phyloP scores from a whole-genome alignment of 2,113 vertebrate genomes.

The Raphicerus campestris region DNA sequence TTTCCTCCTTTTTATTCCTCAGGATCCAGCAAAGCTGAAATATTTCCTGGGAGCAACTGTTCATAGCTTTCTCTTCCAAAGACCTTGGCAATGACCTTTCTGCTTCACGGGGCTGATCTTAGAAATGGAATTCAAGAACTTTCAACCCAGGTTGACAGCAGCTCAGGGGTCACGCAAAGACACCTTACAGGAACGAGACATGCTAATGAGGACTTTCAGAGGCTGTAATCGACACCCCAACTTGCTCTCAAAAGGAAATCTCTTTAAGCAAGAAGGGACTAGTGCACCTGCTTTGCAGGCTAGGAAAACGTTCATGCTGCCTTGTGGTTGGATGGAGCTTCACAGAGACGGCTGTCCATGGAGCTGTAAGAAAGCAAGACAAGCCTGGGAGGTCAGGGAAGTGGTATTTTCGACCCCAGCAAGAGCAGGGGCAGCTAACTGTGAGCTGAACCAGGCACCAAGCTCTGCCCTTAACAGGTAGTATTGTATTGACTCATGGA shows the following conservation, averaged over 20 bases:
- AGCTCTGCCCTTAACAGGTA: fast-evolving
- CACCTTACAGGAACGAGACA: no score
- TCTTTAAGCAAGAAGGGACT: not conserved
- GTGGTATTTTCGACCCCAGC: no score
- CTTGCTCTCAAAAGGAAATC: not conserved
- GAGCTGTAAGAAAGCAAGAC: not conserved
- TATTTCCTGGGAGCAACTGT: not conserved
- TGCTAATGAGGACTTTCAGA: not conserved
- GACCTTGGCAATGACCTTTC: not conserved
- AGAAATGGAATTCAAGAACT: not conserved
- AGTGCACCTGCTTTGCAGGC: not conserved
- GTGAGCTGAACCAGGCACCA: not conserved
- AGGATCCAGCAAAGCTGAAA: not conserved
- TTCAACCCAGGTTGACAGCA: fast-evolving
- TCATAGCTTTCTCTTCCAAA: not conserved
- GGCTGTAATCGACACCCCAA: not conserved
- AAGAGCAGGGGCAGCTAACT: not conserved
- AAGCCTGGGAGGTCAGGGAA: not conserved
- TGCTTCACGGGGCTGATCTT: not conserved
- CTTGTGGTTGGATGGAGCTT: not conserved
- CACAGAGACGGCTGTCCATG: fast-evolving
- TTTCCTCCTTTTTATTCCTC: not conserved
- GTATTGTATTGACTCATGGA: not conserved
- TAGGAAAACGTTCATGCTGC: not conserved
- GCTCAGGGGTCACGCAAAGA: not conserved